These are phyloP conservation scores for Sebastolobus altivelis DNA, from an alignment of 2,797 vertebrate genomes.

Conservation along the genomic window DNA sequence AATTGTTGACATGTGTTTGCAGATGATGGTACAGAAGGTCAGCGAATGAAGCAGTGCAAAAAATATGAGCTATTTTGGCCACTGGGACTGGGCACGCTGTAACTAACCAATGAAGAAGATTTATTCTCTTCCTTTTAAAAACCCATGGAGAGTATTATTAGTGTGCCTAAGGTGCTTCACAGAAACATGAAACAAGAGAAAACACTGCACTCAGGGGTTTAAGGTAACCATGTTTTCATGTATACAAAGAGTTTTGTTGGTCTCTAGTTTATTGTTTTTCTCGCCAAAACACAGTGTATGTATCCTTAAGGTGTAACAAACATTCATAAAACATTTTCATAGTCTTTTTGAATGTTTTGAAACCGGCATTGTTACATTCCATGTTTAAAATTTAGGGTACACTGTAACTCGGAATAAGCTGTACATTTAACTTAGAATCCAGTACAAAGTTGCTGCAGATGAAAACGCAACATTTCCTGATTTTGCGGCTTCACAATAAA, in stretches of 20 bases:
- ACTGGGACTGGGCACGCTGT: not conserved
- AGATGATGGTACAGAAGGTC: not conserved
- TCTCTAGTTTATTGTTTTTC: too few relatives aligned
- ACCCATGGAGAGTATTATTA: not conserved
- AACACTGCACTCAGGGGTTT: not conserved
- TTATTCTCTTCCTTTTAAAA: not conserved
- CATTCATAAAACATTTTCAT: not conserved
- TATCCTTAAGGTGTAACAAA: not conserved
- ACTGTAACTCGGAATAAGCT: not conserved
- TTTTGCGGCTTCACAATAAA: too few relatives aligned
- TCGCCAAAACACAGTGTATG: not conserved
- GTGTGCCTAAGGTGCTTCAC: not conserved
- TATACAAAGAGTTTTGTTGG: not conserved
- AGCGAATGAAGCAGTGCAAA: constrained; percentile 11
- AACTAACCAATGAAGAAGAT: not conserved
- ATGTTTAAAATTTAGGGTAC: not conserved
- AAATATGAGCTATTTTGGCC: not conserved
- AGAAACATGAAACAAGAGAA: not conserved
- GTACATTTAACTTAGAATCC: not conserved
- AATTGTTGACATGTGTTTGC: not conserved
- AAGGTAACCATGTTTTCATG: not conserved
- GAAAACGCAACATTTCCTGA: too few relatives aligned
- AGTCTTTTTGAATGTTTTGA: not conserved
- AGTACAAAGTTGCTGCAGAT: not conserved
- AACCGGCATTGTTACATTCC: not conserved